Conservation (phyloP, 2,797 vertebrate species). For the Paedocypris micromegethes region DNA sequence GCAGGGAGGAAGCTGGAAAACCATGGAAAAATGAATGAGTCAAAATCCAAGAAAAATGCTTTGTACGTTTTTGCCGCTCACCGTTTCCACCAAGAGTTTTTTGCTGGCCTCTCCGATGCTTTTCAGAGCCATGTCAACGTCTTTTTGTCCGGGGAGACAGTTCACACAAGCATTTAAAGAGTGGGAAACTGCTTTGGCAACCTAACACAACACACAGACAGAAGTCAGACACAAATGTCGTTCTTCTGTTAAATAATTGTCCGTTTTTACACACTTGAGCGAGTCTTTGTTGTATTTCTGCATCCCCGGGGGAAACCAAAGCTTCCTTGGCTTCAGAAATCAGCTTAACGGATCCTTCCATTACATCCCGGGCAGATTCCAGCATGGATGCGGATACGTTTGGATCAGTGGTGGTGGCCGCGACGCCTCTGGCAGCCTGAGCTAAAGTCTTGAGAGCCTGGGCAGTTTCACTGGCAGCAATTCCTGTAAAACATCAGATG, state of each 20-base stretch:
- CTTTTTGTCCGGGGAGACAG: slow-evolving; percentile 94
- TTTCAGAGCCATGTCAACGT: slow-evolving; percentile 93
- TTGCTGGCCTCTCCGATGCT: slow-evolving; percentile 96
- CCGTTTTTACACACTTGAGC: slow-evolving; percentile 77
- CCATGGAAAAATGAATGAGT: fast-evolving
- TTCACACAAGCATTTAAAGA: slow-evolving; percentile 96
- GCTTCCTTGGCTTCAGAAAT: slow-evolving; percentile 94
- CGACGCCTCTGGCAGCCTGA: slow-evolving; percentile 89
- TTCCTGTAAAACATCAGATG: slow-evolving; percentile 59
- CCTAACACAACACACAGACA: slow-evolving; percentile 62
- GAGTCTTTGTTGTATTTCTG: slow-evolving; percentile 91
- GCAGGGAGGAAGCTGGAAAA: slow-evolving; percentile 80
- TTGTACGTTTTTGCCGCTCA: slow-evolving; percentile 57
- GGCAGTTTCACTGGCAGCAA: slow-evolving; percentile 92
- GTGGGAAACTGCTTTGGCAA: slow-evolving; percentile 94
- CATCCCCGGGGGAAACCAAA: slow-evolving; percentile 84
- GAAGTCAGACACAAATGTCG: neutral
- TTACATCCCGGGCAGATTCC: slow-evolving; percentile 90
- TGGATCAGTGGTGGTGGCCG: slow-evolving; percentile 85
- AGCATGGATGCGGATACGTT: slow-evolving; percentile 86
- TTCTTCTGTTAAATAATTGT: neutral
- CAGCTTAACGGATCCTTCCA: slow-evolving; percentile 93
- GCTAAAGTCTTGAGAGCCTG: slow-evolving; percentile 90
- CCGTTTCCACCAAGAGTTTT: slow-evolving; percentile 88
- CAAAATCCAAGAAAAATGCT: neutral